Percentiles rank a stretch among this genome's conserved stretches.
These are phyloP conservation scores for Globodera rostochiensis DNA, from an alignment of 1,140 invertebrate species.

Conservation along the genomic window DNA sequence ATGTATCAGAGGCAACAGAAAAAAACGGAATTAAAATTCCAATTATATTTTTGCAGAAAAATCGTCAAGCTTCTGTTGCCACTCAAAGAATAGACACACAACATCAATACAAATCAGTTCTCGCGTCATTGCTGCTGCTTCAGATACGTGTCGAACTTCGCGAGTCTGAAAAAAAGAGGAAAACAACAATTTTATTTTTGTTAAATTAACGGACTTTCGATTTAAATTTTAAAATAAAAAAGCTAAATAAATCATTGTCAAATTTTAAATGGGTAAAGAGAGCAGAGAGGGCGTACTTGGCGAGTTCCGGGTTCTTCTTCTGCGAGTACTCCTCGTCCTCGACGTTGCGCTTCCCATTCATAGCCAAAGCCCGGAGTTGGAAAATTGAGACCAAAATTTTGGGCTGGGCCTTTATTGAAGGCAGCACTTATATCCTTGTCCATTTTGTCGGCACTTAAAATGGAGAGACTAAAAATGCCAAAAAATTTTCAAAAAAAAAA, in stretches of 20 bases:
- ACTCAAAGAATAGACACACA: neutral
- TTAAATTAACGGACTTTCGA: no score
- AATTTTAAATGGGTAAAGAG: no score
- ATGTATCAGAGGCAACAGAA: neutral
- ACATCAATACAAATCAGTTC: neutral
- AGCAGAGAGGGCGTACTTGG: conserved; percentile 9
- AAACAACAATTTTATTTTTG: neutral
- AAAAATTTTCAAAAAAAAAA: conserved; percentile 9
- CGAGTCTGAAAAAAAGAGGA: neutral
- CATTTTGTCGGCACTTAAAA: neutral
- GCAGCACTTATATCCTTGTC: conserved; percentile 1
- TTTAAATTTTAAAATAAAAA: no score
- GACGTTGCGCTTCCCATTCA: conserved; percentile 41
- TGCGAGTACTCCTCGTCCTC: conserved; percentile 26
- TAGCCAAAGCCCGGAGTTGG: conserved; percentile 48
- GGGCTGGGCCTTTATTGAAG: conserved; percentile 36
- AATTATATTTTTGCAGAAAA: no score
- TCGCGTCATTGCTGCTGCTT: neutral
- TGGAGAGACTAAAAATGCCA: neutral
- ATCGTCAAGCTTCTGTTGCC: no score
- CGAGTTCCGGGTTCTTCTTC: conserved; percentile 34
- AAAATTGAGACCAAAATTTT: conserved; percentile 43
- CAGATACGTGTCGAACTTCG: neutral
- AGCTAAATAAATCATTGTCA: no score
- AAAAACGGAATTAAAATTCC: no score